These are phyloP conservation scores for Syngnathus typhle DNA, from an alignment of 2,113 vertebrate species.

Conservation along the genomic window DNA sequence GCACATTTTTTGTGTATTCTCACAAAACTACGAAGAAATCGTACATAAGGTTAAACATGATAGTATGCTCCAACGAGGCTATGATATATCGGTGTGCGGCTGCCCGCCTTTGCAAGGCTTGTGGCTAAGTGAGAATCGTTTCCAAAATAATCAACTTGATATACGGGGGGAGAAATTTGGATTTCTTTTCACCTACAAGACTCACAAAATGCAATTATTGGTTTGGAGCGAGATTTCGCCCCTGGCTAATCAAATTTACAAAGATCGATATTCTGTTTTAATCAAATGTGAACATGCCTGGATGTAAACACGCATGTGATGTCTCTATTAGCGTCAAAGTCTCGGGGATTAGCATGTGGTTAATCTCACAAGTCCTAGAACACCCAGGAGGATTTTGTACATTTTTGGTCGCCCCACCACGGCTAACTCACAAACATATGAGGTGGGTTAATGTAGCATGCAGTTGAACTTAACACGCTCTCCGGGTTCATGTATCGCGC, in stretches of 20 bases:
- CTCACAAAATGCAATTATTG: neutral
- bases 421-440: conserved; percentile 4
- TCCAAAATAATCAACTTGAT: too few relatives aligned
- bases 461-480: conserved; percentile 15
- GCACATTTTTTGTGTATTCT: neutral
- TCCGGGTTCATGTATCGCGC: conserved; percentile 17
- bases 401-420: neutral
- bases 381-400: neutral
- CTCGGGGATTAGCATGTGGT: conserved; percentile 55
- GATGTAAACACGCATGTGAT: conserved; percentile 39
- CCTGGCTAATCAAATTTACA: too few relatives aligned
- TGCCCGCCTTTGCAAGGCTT: neutral
- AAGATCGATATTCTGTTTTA: too few relatives aligned
- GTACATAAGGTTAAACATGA: neutral
- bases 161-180: too few relatives aligned
- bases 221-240: neutral
- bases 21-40: neutral
- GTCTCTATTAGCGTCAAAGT: conserved; percentile 62
- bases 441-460: conserved; percentile 14
- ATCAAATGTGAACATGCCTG: neutral
- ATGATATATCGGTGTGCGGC: neutral
- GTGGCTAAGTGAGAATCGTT: neutral
- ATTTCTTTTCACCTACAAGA: too few relatives aligned
- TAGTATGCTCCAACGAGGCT: neutral
- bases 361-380: conserved; percentile 52